A percentile compares a stretch with the other conserved stretches of the same genome.
phyloP scores from a whole-genome alignment of 2,888 invertebrate genomes.

The Pachliopta kotzebuea region DNA sequence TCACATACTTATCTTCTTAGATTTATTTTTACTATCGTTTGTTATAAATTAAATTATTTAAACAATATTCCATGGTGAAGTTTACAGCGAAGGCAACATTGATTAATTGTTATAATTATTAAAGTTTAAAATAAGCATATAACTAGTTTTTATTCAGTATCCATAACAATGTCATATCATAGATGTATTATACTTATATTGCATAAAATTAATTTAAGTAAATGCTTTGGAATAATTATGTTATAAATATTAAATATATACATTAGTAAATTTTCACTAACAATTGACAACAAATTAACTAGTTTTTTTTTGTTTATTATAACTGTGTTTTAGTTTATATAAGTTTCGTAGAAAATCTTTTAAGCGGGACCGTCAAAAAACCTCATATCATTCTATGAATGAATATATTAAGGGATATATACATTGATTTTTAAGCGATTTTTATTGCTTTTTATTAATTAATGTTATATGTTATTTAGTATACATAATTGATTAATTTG shows the following conservation, averaged over 20 bases:
- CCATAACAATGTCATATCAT: conserved; percentile 4
- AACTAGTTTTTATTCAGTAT: conserved; percentile 19
- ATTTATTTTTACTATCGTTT: no score
- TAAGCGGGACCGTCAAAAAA: conserved; percentile 9
- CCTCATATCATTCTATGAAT: conserved; percentile 16
- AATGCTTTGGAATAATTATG: conserved; percentile 19
- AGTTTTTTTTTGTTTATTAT: conserved; percentile 27
- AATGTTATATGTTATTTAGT: conserved; percentile 37
- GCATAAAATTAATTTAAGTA: conserved; percentile 10
- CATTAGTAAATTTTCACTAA: conserved; percentile 45
- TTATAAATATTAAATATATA: conserved; percentile 32
- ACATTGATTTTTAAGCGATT: conserved; percentile 56
- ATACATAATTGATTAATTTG: conserved; percentile 20
- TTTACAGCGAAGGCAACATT: not conserved
- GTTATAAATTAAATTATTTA: not conserved
- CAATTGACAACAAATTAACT: conserved; percentile 59
- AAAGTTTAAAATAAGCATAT: conserved; percentile 14
- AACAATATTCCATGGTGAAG: not conserved
- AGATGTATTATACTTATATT: conserved; percentile 11
- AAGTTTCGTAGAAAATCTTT: conserved; percentile 7
- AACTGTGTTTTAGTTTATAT: not conserved
- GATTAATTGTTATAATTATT: conserved; percentile 11
- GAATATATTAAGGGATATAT: conserved; percentile 31
- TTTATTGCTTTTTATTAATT: conserved; percentile 57
- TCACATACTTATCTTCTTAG: no score